Conservation (phyloP, 35 echinoderm and acorn worm genomes). For the Diadema setosum region DNA sequence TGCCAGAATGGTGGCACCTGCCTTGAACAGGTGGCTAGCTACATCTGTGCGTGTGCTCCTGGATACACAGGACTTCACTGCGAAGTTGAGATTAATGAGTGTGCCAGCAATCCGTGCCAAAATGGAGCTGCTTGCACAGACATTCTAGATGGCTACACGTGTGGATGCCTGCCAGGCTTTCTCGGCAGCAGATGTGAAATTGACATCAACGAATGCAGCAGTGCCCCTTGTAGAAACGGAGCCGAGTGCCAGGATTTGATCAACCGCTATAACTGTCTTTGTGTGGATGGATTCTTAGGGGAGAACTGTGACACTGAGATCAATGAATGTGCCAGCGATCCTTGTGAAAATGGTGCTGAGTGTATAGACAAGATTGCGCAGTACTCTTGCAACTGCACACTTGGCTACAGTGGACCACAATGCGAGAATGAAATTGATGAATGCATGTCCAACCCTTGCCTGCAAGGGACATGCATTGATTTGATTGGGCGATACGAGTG, state of each 20-base stretch:
- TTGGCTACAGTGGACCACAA: neutral
- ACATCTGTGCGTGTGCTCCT: slow-evolving; percentile 34
- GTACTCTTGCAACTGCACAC: slow-evolving; percentile 25
- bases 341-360: slow-evolving; percentile 32
- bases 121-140: slow-evolving; percentile 43
- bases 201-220: slow-evolving; percentile 45
- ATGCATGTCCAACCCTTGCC: slow-evolving; percentile 28
- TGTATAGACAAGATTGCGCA: slow-evolving; percentile 42
- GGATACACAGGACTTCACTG: slow-evolving; percentile 22
- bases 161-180: slow-evolving; percentile 28
- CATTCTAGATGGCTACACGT: neutral
- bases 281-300: slow-evolving; percentile 3
- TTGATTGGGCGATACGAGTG: slow-evolving; percentile 15
- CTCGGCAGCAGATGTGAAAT: slow-evolving; percentile 4
- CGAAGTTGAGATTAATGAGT: slow-evolving; percentile 50
- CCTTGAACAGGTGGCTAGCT: slow-evolving; percentile 23
- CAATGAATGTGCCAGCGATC: slow-evolving; percentile 36
- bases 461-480: slow-evolving; percentile 30
- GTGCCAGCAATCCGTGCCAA: slow-evolving; percentile 21
- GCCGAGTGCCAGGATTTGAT: slow-evolving; percentile 5
- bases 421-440: slow-evolving; percentile 61
- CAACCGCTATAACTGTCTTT: slow-evolving; percentile 22
- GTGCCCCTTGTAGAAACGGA: slow-evolving; percentile 25
- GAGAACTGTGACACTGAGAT: slow-evolving; percentile 50
- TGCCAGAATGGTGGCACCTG: slow-evolving; percentile 48